phyloP scores from a whole-genome alignment of 64 coral and sea anemone species.

The Stichodactyla mertensii region DNA sequence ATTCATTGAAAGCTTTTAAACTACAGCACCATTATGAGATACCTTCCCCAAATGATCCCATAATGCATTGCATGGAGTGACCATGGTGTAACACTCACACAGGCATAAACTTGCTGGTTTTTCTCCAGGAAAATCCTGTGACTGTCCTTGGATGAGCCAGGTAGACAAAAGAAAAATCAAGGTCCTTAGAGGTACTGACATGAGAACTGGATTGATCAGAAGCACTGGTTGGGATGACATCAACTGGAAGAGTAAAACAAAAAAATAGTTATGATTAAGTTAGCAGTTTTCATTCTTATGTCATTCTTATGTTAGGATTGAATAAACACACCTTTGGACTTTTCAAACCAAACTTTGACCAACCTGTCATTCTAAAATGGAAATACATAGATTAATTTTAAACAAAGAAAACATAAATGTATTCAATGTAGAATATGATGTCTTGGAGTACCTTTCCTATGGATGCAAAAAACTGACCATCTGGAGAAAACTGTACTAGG shows the following conservation, averaged over 20 bases:
- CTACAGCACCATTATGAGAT: background rate
- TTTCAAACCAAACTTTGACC: conserved; percentile 94
- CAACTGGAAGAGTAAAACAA: background rate
- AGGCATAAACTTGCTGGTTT: conserved; percentile 89
- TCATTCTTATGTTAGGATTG: background rate
- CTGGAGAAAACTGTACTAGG: conserved; percentile 78
- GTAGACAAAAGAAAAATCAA: conserved; percentile 86
- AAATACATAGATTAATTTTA: background rate
- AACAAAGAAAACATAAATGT: background rate
- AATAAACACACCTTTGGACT: conserved; percentile 59
- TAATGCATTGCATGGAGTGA: background rate
- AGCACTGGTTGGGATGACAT: background rate
- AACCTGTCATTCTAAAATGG: conserved; percentile 70
- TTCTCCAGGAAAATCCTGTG: conserved; percentile 90
- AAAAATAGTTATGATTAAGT: background rate
- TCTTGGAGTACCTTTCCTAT: conserved; percentile 67
- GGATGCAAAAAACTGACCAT: conserved; percentile 91
- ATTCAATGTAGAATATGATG: background rate
- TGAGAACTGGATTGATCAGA: background rate
- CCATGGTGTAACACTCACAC: conserved; percentile 36
- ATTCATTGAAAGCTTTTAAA: no score
- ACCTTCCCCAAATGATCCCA: background rate
- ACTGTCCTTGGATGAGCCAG: conserved; percentile 88
- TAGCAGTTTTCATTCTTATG: background rate
- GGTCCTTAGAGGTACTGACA: background rate